Base-by-base conservation (phyloP, 2,888 invertebrate genomes). In the Scaptomyza reducta region DNA sequence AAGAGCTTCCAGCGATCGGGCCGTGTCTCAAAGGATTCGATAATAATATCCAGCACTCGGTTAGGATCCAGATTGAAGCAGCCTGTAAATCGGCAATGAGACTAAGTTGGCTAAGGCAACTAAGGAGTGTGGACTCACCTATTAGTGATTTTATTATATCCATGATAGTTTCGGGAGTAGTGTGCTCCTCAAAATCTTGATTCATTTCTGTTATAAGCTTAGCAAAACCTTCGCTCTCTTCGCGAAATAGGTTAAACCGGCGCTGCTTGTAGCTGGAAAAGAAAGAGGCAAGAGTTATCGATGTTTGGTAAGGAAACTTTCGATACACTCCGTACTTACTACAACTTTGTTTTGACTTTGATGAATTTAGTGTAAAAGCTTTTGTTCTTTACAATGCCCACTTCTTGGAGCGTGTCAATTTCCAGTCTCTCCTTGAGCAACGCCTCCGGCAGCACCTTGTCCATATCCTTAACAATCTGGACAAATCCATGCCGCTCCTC, bases 11-110 rank as follows among this genome's bases (percentile, higher is more conserved):
- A 94, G 90, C 96, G 93, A 79, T 96, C 94, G 0, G 96, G 95
- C 58, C 96, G 94, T 76, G 96, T 95, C 91, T 99, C 99, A 93
- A 99, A 99, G 29, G 97, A 97, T 92, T 99, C 99, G 83, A 99
- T 93, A 79, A 99, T 96, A 70, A 99, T 95, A 90, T 99, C 99
- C 74, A 99, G 93, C 13, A 99, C 98, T 89, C 99, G 94, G 92
- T 99, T 99, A 5, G 99, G 99, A 92, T 99, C 99, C 90, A 99
- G 94, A 93, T 99, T 99, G 91, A 99, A 99, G 92, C 98, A 99
- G 89, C 99, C 99, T 97, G 91, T 4, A 44, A 3, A 29, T 7
- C 6, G 3, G n/a, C 11, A 13, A 40, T 13, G 14, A 3, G 1
- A 5, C 5, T 57, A 13, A 11, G 14, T 7, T n/a, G 3, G 6